Base-by-base conservation (phyloP, 2,113 vertebrate species). In the Chloropsis hardwickii region DNA sequence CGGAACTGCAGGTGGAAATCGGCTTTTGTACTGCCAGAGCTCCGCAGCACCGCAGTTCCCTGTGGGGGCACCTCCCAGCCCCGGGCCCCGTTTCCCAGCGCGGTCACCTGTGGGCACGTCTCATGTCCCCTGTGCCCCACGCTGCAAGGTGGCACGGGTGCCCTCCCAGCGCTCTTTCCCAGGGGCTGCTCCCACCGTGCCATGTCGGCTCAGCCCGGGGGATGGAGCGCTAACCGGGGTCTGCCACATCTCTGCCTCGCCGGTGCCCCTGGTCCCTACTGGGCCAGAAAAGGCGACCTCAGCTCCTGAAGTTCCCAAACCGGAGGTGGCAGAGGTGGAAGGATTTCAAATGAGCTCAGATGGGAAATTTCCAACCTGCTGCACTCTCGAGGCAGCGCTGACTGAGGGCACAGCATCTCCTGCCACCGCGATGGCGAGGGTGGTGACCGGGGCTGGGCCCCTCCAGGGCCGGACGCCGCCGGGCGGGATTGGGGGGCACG, bases 1-100 rank as follows among this genome's bases (percentile, higher is more conserved):
- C 2, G 1, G 54, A 51, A 11, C 20, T 3, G 5, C 57, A 18
- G 58, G n/a, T 3, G 12, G 4, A 21, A 61, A 56, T 13, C 2
- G 1, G 56, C 5, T 66, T 48, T 39, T 12, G 20, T 40, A 11
- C 4, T 11, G 79, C 22, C 8, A 2, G 71, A 56, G n/a, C 29
- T 54, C 51, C 2, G 10, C 80, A 48, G 62, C 53, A 45, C 14
- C 62, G 17, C 22, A 3, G 2, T 31, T 72, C 31, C 27, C 12
- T 4, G 19, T 5, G 10, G 9, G 14, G 25, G 2, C 40, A 73
- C 23, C 10, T 48, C 21, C n/a, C 35, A 3, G 0, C 3, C 14
- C 27, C 1, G 1, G 37, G 27, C 22, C 12, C 28, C 21, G 0
- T n/a, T 64, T 70, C 21, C 18, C 37, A 65, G 7, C 0, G 5